Base-by-base conservation (phyloP, 2,113 vertebrate genomes). In the Acinonyx jubatus region DNA sequence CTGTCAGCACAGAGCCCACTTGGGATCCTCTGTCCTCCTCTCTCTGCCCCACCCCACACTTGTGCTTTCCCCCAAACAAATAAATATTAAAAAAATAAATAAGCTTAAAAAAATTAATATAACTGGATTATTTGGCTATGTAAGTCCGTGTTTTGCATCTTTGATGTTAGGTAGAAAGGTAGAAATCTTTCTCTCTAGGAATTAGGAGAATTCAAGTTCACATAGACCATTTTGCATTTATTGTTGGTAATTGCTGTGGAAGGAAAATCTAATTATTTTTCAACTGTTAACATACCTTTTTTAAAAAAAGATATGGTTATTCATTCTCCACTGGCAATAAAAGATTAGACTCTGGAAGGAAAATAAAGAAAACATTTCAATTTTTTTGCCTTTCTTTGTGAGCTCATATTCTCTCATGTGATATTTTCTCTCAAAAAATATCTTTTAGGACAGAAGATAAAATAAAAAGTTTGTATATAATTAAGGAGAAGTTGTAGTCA, bases 391-490 rank as follows among this genome's bases (percentile, higher is more conserved):
- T 69, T 74, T 71, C 74, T 88, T 97, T 68, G 16, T 5, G 69
- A 25, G 74, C 57, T 80, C 29, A 78, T 86, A 27, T 68, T 94
- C 84, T 96, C 66, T 74, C 31, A 48, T 88, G 41, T 87, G 81
- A 73, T 76, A 87, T 66, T 92, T 21, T 61, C 29, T 89, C 71
- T 52, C 18, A 82, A 92, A 92, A 73, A 33, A 36, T 27, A 4
- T 74, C n/a, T 91, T 73, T 68, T 82, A 91, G 45, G 97, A 71
- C 36, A 93, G 55, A 73, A 88, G 89, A 93, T 48, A 95, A 86
- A 79, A 88, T 14, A 21, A 74, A 76, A 93, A 89, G n/a, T 96
- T 85, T 82, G n/a, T 93, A 27, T 93, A 87, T 97, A 80, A 66
- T 89, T 96, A 92, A 92, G 33, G 76, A 68, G 48, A 96, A 27